These are phyloP conservation scores for Nomada ruficornis DNA, from an alignment of 2,888 invertebrate species.

Conservation along the genomic window DNA sequence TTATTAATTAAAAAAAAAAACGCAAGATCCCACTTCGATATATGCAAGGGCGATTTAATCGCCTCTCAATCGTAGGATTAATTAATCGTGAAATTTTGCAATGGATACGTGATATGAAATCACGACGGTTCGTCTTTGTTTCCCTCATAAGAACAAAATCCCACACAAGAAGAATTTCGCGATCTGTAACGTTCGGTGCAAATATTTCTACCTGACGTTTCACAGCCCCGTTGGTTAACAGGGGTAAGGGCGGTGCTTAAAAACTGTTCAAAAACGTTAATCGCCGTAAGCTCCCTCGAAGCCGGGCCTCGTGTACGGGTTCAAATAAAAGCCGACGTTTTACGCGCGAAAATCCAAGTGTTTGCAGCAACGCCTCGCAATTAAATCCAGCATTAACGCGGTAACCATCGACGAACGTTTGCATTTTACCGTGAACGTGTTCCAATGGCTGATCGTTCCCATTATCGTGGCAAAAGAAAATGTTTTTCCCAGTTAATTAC, in stretches of 20 bases:
- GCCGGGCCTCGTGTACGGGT: neutral
- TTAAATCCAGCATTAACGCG: conserved; percentile 37
- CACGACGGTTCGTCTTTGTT: too few relatives aligned
- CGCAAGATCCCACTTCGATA: too few relatives aligned
- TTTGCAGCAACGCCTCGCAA: conserved; percentile 25
- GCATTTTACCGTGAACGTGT: conserved; percentile 21
- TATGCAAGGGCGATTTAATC: too few relatives aligned
- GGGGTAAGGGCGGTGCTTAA: neutral
- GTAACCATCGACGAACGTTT: conserved; percentile 5
- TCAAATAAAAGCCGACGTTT: conserved; percentile 30
- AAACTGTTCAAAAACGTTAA: neutral
- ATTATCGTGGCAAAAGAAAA: neutral
- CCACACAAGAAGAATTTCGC: neutral
- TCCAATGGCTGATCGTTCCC: neutral
- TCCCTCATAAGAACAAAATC: too few relatives aligned
- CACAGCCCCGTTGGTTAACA: neutral
- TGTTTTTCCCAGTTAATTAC: conserved; percentile 41
- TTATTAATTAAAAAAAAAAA: too few relatives aligned
- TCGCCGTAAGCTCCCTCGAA: neutral
- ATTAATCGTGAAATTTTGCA: too few relatives aligned
- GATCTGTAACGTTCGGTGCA: neutral
- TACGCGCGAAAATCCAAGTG: conserved; percentile 9
- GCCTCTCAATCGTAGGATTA: too few relatives aligned
- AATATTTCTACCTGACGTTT: neutral
- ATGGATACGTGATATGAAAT: too few relatives aligned